phyloP scores from a whole-genome alignment of 2,113 vertebrate genomes.

The Austrofundulus limnaeus region DNA sequence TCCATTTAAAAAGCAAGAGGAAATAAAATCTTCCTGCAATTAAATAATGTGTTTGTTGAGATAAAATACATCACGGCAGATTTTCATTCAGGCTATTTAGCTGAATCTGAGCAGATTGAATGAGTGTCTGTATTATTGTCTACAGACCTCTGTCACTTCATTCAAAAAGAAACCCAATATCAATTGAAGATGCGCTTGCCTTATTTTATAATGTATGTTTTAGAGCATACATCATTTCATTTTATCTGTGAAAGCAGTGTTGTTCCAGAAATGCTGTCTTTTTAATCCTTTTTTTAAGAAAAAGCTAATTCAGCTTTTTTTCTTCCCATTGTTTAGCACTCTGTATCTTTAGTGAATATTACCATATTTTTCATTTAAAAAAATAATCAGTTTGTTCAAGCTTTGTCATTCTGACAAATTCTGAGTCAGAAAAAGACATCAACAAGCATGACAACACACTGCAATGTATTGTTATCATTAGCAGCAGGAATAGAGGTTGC shows the following conservation, averaged over 20 bases:
- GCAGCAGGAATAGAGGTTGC: slow-evolving; percentile 11
- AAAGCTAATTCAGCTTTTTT: not conserved
- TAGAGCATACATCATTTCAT: not conserved
- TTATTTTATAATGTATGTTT: not conserved
- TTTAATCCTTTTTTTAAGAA: not conserved
- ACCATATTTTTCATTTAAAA: not conserved
- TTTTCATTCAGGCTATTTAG: not conserved
- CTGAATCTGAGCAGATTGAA: not conserved
- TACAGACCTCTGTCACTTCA: not conserved
- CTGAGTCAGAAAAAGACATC: not conserved
- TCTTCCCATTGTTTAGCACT: not conserved
- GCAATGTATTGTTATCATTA: slow-evolving; percentile 23
- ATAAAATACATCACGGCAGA: too few species aligned
- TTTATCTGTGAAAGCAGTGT: not conserved
- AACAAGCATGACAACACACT: not conserved
- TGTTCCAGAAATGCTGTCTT: not conserved
- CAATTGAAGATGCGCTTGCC: not conserved
- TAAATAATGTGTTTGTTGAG: too few species aligned
- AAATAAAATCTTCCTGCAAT: too few species aligned
- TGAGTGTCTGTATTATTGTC: too few species aligned
- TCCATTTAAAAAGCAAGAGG: too few species aligned
- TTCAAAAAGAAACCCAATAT: not conserved
- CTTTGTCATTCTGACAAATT: slow-evolving; percentile 4
- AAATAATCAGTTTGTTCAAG: not conserved
- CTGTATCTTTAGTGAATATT: slow-evolving; percentile 5